phyloP scores from a whole-genome alignment of 2,797 vertebrate species.

The Prunella strophiata region DNA sequence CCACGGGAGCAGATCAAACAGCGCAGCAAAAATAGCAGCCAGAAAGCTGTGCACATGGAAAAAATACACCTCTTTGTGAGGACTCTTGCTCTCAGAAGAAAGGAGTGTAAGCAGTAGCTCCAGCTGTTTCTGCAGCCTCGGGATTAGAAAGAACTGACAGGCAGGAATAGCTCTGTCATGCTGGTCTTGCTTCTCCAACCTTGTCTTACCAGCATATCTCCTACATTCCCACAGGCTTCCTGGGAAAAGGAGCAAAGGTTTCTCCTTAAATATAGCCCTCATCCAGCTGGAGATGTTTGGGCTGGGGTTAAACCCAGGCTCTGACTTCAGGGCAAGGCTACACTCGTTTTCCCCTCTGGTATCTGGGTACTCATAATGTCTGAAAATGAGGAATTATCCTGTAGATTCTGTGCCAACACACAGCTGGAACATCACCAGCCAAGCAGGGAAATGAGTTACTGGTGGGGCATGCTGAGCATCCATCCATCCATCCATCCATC shows the following conservation, averaged over 20 bases:
- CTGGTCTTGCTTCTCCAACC: not conserved
- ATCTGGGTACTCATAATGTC: not conserved
- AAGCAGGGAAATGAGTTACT: not conserved
- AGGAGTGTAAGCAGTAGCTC: not conserved
- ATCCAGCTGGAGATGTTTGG: not conserved
- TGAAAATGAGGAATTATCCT: not conserved
- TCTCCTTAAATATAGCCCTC: not conserved
- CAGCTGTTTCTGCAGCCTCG: slow-evolving; percentile 20
- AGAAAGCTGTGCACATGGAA: not conserved
- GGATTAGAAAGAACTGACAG: not conserved
- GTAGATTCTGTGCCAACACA: not conserved
- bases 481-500: not conserved
- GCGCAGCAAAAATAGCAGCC: slow-evolving; percentile 8
- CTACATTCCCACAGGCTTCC: not conserved
- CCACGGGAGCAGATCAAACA: not conserved
- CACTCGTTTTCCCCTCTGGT: not conserved
- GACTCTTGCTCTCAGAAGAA: not conserved
- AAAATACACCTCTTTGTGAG: not conserved
- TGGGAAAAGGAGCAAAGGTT: not conserved
- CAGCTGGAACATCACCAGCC: not conserved
- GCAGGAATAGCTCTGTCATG: not conserved
- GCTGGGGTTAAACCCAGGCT: not conserved
- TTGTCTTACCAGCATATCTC: not conserved
- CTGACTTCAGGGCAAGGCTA: not conserved
- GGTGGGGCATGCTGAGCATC: not conserved